These are phyloP conservation scores for Casuarius casuarius DNA, from an alignment of 2,113 vertebrate species.

Conservation along the genomic window DNA sequence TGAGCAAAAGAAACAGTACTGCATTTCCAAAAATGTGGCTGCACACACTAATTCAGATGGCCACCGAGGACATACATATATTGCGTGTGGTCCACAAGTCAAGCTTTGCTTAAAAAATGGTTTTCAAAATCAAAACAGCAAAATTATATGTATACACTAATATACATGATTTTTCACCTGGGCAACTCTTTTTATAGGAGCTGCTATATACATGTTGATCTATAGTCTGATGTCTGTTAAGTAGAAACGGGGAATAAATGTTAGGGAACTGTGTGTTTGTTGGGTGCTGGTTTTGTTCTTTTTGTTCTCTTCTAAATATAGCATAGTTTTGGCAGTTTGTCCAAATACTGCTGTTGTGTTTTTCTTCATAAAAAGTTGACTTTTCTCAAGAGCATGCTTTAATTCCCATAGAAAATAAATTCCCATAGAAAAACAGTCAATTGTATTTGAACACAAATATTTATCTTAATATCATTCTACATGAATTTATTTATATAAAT, in stretches of 20 bases:
- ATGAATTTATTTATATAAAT: background rate
- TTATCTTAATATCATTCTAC: constrained; percentile 12
- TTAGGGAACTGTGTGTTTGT: background rate
- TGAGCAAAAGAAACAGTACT: background rate
- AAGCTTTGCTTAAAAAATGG: background rate
- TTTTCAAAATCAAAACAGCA: background rate
- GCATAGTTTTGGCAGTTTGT: constrained; percentile 41
- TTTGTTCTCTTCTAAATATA: constrained; percentile 52
- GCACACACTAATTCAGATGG: background rate
- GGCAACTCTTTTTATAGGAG: background rate
- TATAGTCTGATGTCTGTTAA: background rate
- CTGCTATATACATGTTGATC: background rate
- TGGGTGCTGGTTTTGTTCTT: background rate
- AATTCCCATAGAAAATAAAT: constrained; percentile 56
- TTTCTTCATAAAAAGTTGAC: constrained; percentile 29
- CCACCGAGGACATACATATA: background rate
- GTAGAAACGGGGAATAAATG: background rate
- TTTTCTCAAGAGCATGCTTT: constrained; percentile 33
- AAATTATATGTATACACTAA: background rate
- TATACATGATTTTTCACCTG: background rate
- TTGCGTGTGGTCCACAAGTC: background rate
- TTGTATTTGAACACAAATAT: constrained; percentile 50
- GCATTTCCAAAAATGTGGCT: background rate
- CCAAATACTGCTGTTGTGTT: constrained; percentile 19
- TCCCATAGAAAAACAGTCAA: constrained; percentile 36